Percentiles rank a stretch among this genome's conserved stretches.
These are phyloP conservation scores for Erythrocebus patas DNA, from an alignment of 2,113 vertebrate species.

Conservation along the genomic window DNA sequence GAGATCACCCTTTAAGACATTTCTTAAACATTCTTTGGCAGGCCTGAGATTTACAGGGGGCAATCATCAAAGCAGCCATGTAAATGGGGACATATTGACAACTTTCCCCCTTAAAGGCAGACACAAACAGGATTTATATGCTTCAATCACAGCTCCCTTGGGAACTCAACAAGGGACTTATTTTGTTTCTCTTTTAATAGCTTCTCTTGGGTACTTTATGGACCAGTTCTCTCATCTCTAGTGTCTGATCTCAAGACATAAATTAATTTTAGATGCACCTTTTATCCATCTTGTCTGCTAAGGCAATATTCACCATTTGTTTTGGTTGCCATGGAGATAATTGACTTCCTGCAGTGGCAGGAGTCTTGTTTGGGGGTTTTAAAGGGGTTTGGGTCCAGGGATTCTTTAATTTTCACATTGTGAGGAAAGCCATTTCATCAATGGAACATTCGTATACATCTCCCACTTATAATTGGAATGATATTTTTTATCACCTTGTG, in stretches of 20 bases:
- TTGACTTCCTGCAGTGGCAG: conserved; percentile 80
- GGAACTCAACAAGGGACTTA: conserved; percentile 71
- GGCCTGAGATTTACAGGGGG: conserved; percentile 62
- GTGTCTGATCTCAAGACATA: conserved; percentile 81
- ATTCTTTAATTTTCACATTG: conserved; percentile 81
- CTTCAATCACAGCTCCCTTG: conserved; percentile 56
- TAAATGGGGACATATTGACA: conserved; percentile 68
- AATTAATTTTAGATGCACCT: conserved; percentile 84
- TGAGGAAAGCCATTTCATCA: conserved; percentile 77
- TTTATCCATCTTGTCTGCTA: conserved; percentile 81
- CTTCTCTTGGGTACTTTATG: conserved; percentile 79
- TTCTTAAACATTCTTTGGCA: conserved; percentile 67
- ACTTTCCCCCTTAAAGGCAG: conserved; percentile 60
- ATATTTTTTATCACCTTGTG: conserved; percentile 68
- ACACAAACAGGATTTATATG: conserved; percentile 65
- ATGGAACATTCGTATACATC: conserved; percentile 68
- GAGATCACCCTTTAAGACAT: conserved; percentile 51
- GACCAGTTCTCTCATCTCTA: conserved; percentile 81
- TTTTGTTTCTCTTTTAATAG: conserved; percentile 79
- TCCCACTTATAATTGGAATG: conserved; percentile 67
- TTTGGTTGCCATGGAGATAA: conserved; percentile 84
- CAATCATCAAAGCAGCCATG: conserved; percentile 59
- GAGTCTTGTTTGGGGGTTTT: conserved; percentile 79
- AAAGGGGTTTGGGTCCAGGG: conserved; percentile 70
- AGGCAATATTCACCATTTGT: conserved; percentile 83